These are phyloP conservation scores for Halictus ligatus DNA, from an alignment of 2,888 invertebrate genomes.

Conservation along the genomic window DNA sequence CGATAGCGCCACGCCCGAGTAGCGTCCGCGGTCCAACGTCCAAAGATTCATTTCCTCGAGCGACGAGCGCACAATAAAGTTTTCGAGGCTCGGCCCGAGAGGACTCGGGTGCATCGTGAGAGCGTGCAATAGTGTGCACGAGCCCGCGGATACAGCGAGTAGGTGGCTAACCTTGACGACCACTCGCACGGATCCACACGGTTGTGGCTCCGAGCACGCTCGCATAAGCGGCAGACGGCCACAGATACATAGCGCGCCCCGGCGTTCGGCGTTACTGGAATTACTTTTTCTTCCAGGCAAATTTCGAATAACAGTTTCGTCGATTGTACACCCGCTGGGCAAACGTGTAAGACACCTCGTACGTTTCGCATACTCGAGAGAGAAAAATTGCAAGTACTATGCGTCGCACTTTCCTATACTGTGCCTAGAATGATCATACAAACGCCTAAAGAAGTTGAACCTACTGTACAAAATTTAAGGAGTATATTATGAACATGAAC, in stretches of 20 bases:
- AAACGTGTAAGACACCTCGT: not conserved
- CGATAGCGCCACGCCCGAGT: conserved; percentile 17
- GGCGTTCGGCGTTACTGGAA: not conserved
- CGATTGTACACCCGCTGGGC: no score
- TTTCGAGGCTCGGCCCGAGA: conserved; percentile 63
- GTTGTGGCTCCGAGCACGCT: not conserved
- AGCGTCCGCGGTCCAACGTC: not conserved
- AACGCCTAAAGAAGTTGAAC: no score
- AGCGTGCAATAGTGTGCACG: conserved; percentile 39
- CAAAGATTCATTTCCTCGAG: conserved; percentile 42
- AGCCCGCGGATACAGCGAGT: conserved; percentile 67
- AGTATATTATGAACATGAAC: no score
- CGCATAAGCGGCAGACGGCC: not conserved
- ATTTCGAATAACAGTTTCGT: not conserved
- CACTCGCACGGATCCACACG: conserved; percentile 57
- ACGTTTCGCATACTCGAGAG: no score
- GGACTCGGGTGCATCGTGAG: conserved; percentile 64
- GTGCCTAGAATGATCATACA: no score
- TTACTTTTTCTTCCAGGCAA: not conserved
- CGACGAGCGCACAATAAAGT: conserved; percentile 62
- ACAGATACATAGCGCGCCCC: not conserved
- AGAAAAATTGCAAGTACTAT: no score
- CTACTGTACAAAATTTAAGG: no score
- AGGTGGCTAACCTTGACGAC: conserved; percentile 81
- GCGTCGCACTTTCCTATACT: no score